phyloP scores from a whole-genome alignment of 2,888 invertebrate genomes.

The Melanophora roralis region DNA sequence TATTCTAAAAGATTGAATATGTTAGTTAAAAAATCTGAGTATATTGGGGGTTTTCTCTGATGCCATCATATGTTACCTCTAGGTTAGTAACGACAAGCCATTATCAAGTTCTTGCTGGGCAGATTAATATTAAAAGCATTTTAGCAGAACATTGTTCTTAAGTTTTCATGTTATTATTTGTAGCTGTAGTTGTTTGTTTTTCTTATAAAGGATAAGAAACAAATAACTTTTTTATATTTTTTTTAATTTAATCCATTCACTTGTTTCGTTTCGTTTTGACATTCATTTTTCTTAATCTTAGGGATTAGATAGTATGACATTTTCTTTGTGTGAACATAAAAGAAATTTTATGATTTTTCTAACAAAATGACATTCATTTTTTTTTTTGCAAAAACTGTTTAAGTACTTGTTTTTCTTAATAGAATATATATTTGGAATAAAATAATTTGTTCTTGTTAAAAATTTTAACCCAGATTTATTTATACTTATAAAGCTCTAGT shows the following conservation, averaged over 20 bases:
- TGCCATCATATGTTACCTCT: no score
- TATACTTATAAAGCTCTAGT: no score
- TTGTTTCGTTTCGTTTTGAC: constrained; percentile 29
- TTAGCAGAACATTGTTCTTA: background rate
- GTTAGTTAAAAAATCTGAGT: no score
- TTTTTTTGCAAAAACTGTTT: no score
- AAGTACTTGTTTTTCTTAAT: no score
- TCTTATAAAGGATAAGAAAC: background rate
- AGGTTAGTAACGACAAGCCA: no score
- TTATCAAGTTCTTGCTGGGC: no score
- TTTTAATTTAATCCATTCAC: constrained; percentile 42
- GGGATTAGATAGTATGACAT: constrained; percentile 23
- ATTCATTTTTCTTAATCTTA: constrained; percentile 48
- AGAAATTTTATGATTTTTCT: background rate
- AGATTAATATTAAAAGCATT: no score
- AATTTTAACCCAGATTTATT: background rate
- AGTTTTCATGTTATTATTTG: background rate
- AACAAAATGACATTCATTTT: constrained; percentile 32
- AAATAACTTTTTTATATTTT: constrained; percentile 21
- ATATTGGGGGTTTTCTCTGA: no score
- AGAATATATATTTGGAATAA: background rate
- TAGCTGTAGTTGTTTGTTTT: background rate
- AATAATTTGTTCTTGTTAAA: background rate
- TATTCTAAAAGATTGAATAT: no score
- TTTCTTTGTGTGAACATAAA: background rate